Evolutionary conservation across 2,888 invertebrate species (phyloP).

Genomic region (Conus canariensis): DNA sequence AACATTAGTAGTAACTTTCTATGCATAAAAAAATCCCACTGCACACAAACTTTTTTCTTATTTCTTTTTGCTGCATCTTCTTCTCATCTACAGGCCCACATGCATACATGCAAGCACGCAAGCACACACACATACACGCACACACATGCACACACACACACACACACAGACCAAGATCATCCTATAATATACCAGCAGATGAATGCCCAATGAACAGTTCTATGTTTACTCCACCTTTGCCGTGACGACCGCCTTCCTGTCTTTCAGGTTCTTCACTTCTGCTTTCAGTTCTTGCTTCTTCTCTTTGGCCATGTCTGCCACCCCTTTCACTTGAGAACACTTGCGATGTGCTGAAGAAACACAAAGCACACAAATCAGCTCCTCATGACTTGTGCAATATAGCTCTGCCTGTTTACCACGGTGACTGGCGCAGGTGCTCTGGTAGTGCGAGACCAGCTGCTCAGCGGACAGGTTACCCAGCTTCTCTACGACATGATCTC

Average conservation of each 20-base stretch:
- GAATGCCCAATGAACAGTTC: no score
- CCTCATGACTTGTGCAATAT: slow-evolving; percentile 2
- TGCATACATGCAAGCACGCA: no score
- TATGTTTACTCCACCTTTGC: neutral
- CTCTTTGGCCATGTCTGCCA: neutral
- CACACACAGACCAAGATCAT: no score
- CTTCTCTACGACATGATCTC: neutral
- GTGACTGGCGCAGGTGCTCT: neutral
- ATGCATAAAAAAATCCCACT: no score
- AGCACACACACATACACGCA: no score
- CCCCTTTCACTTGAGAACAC: neutral
- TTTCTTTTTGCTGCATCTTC: no score
- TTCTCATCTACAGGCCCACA: no score
- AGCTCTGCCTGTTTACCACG: neutral
- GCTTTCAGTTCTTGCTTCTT: neutral
- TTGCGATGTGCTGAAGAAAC: neutral
- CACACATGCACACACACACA: no score
- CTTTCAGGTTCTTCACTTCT: neutral
- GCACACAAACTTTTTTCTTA: no score
- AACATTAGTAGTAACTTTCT: no score
- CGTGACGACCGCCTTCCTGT: neutral
- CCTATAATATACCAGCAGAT: no score
- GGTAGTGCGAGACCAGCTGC: neutral
- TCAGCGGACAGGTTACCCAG: slow-evolving; percentile 8
- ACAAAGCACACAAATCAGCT: slow-evolving; percentile 12